Conservation (phyloP, 1,140 invertebrate genomes). For the Temnothorax nylanderi region DNA sequence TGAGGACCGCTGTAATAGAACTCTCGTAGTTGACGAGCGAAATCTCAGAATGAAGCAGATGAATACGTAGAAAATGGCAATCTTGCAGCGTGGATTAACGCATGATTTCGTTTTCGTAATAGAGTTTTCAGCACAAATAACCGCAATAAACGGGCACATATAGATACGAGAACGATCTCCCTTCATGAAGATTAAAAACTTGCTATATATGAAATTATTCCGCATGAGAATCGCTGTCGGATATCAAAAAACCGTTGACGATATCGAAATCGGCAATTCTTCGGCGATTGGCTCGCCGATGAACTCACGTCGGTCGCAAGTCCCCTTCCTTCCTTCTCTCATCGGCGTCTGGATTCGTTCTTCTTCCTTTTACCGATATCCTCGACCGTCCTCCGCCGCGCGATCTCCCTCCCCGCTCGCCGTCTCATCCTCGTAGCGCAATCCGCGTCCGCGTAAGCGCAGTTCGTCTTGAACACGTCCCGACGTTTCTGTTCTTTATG, state of each 20-base stretch:
- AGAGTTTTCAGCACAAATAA: neutral
- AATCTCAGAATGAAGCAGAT: neutral
- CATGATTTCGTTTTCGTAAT: neutral
- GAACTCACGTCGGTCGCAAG: constrained; percentile 76
- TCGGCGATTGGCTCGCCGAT: constrained; percentile 74
- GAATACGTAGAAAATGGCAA: neutral
- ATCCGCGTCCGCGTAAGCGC: constrained; percentile 80
- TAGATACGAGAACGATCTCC: neutral
- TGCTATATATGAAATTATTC: constrained; percentile 3
- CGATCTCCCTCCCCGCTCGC: constrained; percentile 1
- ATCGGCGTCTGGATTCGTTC: constrained; percentile 8
- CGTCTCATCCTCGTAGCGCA: constrained; percentile 65
- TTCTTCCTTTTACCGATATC: constrained; percentile 56
- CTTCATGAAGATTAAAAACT: neutral
- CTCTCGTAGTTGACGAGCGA: constrained; percentile 11
- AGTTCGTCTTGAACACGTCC: constrained; percentile 81
- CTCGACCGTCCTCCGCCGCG: constrained; percentile 23
- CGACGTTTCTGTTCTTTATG: constrained; percentile 81
- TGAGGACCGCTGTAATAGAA: constrained; percentile 35
- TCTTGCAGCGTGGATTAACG: neutral
- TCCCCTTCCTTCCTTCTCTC: constrained; percentile 61
- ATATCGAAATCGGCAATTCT: constrained; percentile 80
- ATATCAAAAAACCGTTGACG: constrained; percentile 40
- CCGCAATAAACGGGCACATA: neutral
- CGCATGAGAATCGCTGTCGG: constrained; percentile 6